Evolutionary conservation across 2,888 invertebrate genomes (phyloP), one percentile per base, ranked within the genome.

Genomic region (Ornithoptera priamus): DNA sequence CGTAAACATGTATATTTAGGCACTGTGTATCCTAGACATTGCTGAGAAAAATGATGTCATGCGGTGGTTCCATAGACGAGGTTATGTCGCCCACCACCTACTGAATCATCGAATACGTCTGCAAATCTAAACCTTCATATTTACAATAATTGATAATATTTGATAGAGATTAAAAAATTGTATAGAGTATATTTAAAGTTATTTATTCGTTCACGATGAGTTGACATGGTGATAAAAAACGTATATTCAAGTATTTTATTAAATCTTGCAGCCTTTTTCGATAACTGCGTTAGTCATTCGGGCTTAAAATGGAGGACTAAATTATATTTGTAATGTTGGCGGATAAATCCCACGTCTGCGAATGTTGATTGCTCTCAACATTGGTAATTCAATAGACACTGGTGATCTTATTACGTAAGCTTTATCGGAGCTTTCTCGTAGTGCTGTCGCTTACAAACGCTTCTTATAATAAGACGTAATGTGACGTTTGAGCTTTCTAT

Each of bases 381-480:
- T 39, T 30, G 65, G 72, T 64, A 65, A 65, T 70, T 71, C 66
- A 68, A 71, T 66, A 57, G 62, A 65, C 39, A 59, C 63, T 63
- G 53, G 56, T 58, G 46, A 71, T 63, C 56, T 63, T 65, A 66
- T 71, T 70, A 66, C 64, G 63, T 71, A 70, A 70, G 63, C 65
- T 69, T 66, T 61, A 67, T 60, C 57, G 66, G 57, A 65, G 70
- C 69, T 70, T 70, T 62, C 61, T 57, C 62, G 69, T 59, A 67
- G 60, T 62, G 73, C 72, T 74, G 71, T 69, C 72, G 69, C 69
- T 66, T 70, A 73, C 73, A 73, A 73, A 68, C 75, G 76, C 75
- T 79, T 78, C 77, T 83, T 83, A 82, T 80, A 81, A 77, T 74
- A 74, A 63, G 63, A 73, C 67, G 72, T 72, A 73, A 74, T 72